Conservation (phyloP, 2,113 vertebrate species). For the Pteronura brasiliensis region DNA sequence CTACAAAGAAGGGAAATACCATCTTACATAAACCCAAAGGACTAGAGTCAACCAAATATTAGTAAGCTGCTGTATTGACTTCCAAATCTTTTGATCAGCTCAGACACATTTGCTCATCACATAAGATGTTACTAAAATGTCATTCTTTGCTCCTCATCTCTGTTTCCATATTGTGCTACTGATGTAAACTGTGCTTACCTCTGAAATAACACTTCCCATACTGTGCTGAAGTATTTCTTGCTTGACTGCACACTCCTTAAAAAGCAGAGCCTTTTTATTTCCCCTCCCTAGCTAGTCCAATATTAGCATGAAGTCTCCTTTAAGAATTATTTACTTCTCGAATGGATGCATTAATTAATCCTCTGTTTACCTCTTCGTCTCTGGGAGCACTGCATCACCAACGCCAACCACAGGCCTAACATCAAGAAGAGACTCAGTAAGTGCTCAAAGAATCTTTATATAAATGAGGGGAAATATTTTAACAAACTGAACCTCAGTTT, state of each 20-base stretch:
- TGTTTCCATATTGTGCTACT: not conserved
- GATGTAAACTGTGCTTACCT: not conserved
- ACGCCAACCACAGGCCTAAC: not conserved
- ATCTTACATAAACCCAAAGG: not conserved
- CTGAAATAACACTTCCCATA: not conserved
- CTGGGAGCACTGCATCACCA: not conserved
- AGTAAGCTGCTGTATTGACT: not conserved
- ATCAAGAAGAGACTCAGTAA: not conserved
- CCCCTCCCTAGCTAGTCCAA: not conserved
- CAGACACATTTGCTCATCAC: not conserved
- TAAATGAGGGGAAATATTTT: not conserved
- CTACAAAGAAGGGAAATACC: not conserved
- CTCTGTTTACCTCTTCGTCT: not conserved
- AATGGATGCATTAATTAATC: not conserved
- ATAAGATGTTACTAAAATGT: not conserved
- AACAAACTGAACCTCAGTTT: not conserved
- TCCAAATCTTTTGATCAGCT: not conserved
- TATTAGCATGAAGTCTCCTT: not conserved
- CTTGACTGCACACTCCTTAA: not conserved
- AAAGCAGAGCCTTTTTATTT: not conserved
- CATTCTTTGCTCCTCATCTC: not conserved
- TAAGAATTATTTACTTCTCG: not conserved
- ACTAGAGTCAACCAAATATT: not conserved
- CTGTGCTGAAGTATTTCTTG: not conserved
- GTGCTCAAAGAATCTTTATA: not conserved